Percentiles rank a stretch among this genome's conserved stretches.
These are phyloP conservation scores for Boleophthalmus pectinirostris DNA, from an alignment of 2,113 vertebrate species.

Conservation along the genomic window DNA sequence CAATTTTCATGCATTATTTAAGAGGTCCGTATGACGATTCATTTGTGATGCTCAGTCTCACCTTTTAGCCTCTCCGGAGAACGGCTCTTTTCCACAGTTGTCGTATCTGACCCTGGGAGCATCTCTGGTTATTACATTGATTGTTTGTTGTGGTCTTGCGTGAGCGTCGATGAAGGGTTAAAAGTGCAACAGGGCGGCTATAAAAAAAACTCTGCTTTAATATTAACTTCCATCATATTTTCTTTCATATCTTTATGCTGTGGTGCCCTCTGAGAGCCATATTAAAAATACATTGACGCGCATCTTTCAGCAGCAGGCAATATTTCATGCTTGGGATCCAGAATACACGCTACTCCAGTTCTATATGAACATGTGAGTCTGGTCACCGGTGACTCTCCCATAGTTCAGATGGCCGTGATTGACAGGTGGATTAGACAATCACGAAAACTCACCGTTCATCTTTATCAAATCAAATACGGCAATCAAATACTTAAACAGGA, in stretches of 20 bases:
- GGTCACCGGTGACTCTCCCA: too few species aligned
- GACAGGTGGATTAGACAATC: too few species aligned
- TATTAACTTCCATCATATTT: constrained; percentile 8
- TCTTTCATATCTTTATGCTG: constrained; percentile 6
- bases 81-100: constrained; percentile 35
- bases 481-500: too few species aligned
- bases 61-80: constrained; percentile 48
- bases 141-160: constrained; percentile 33
- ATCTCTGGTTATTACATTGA: constrained; percentile 16
- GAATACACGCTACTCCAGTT: too few species aligned
- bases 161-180: constrained; percentile 3
- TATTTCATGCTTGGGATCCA: too few species aligned
- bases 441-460: too few species aligned
- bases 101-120: constrained; percentile 47
- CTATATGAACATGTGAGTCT: too few species aligned
- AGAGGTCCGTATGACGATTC: constrained; percentile 60
- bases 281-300: constrained; percentile 27
- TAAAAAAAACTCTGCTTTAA: constrained; percentile 26
- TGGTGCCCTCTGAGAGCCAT: constrained; percentile 18
- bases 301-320: constrained; percentile 14
- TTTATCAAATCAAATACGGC: too few species aligned
- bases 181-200: not conserved
- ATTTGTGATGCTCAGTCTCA: constrained; percentile 66
- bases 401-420: too few species aligned
- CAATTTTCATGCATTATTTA: constrained; percentile 77